Conservation (phyloP, 2,113 vertebrate species). For the Pluvialis apricaria region DNA sequence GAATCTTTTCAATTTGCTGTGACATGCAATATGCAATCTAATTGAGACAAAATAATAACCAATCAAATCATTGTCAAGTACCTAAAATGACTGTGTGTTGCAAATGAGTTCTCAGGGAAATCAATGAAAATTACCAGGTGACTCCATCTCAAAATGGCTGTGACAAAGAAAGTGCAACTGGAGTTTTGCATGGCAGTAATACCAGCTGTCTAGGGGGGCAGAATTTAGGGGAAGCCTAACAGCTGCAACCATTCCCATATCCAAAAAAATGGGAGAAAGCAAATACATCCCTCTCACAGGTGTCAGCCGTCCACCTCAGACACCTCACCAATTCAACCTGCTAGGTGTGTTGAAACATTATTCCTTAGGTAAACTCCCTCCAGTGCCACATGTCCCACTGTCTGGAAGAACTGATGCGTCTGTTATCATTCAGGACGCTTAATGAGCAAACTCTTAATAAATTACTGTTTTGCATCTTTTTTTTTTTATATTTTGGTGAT, state of each 20-base stretch:
- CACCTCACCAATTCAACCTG: neutral
- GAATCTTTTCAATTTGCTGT: neutral
- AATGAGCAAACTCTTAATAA: neutral
- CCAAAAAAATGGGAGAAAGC: neutral
- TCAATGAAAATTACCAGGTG: neutral
- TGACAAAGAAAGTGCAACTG: neutral
- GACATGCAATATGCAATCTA: neutral
- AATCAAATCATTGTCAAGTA: neutral
- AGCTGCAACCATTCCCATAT: neutral
- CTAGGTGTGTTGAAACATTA: neutral
- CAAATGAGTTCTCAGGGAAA: neutral
- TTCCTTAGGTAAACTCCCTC: neutral
- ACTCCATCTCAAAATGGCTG: neutral
- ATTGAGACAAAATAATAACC: neutral
- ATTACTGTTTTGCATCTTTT: fast-evolving
- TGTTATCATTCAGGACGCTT: neutral
- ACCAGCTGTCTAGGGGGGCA: neutral
- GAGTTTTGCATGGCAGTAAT: neutral
- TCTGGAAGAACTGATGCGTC: neutral
- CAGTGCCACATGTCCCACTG: neutral
- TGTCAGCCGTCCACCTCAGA: neutral
- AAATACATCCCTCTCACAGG: neutral
- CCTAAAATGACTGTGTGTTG: neutral
- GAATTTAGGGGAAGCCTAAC: neutral
- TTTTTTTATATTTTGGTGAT: neutral